Conservation (phyloP, 2,797 vertebrate species). For the Halcyon badia region DNA sequence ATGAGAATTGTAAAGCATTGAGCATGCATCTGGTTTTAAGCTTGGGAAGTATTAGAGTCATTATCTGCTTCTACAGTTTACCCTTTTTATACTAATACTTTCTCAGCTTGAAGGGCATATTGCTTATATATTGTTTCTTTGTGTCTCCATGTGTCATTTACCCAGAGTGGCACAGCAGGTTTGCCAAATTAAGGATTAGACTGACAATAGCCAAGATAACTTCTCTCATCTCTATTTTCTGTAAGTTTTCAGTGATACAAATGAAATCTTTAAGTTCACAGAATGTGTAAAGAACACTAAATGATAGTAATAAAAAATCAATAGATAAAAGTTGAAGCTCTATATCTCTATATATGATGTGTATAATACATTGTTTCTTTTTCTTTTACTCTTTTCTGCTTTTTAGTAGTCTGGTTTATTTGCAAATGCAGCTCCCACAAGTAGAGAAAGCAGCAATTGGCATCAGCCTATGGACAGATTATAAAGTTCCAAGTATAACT, state of each 20-base stretch:
- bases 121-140: neutral
- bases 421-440: neutral
- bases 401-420: neutral
- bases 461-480: neutral
- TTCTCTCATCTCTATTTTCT: neutral
- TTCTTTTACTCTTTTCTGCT: neutral
- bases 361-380: neutral
- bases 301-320: neutral
- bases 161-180: neutral
- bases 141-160: neutral
- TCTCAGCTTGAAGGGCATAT: constrained; percentile 12
- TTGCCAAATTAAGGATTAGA: neutral
- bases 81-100: constrained; percentile 16
- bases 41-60: constrained; percentile 24
- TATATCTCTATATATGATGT: neutral
- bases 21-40: constrained; percentile 24
- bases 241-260: neutral
- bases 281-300: neutral
- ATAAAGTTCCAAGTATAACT: neutral
- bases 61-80: constrained; percentile 24
- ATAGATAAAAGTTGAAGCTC: neutral
- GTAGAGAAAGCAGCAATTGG: accelerated
- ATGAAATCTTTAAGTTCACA: neutral
- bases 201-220: neutral
- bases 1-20: constrained; percentile 18